These are phyloP conservation scores for Coluber constrictor DNA, from an alignment of 2,797 vertebrate genomes.

Conservation along the genomic window DNA sequence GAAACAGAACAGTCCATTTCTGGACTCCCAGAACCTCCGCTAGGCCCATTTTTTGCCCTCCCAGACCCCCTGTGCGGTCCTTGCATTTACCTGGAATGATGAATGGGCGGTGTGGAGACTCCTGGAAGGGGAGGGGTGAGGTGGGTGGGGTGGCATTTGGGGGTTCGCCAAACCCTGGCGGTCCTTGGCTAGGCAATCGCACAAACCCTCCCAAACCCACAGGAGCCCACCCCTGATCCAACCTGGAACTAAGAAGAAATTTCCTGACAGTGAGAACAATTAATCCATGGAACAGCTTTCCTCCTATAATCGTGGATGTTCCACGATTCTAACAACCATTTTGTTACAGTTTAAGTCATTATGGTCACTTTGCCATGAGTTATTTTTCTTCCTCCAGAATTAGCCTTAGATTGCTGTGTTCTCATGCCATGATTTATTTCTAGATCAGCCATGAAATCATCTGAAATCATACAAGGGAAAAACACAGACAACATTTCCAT, in stretches of 20 bases:
- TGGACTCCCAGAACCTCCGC: too few species aligned
- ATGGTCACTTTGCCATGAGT: background rate
- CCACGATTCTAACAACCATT: background rate
- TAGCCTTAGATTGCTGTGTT: background rate
- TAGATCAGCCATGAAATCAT: background rate
- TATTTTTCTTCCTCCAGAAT: background rate
- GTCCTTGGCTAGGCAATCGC: too few species aligned
- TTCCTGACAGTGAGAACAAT: background rate
- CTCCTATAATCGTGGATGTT: background rate
- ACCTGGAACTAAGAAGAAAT: background rate
- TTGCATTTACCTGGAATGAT: too few species aligned
- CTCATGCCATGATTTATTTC: background rate
- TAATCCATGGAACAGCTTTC: background rate
- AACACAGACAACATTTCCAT: background rate
- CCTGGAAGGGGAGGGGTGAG: too few species aligned
- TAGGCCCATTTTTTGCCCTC: too few species aligned
- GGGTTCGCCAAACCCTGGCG: rapidly evolving
- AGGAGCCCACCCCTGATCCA: background rate
- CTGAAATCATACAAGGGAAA: background rate
- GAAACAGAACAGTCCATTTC: too few species aligned
- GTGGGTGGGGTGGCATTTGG: too few species aligned
- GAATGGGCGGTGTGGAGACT: too few species aligned
- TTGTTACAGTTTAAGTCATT: background rate
- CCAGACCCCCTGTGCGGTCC: rapidly evolving
- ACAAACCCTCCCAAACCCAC: too few species aligned